Evolutionary conservation across 2,113 vertebrate species (phyloP).

Genomic region (Aix galericulata): DNA sequence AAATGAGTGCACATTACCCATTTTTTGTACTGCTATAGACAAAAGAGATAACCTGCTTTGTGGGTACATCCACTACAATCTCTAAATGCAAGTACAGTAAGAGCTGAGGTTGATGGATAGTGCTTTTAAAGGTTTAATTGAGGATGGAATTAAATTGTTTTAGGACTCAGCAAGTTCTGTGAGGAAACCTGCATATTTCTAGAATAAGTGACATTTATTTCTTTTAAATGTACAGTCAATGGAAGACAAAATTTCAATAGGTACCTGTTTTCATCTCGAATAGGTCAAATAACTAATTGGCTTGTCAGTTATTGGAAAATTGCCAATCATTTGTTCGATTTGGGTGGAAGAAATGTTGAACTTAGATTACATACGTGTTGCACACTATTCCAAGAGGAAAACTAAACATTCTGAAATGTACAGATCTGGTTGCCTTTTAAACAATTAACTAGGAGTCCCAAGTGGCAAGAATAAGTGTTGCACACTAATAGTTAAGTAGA

Average conservation of each 20-base stretch:
- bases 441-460: conserved; percentile 18
- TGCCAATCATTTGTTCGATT: conserved; percentile 48
- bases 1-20: conserved; percentile 1
- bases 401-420: conserved; percentile 34
- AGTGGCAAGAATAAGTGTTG: neutral
- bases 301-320: conserved; percentile 36
- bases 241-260: conserved; percentile 17
- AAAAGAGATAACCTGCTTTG: conserved; percentile 17
- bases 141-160: conserved; percentile 53
- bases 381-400: neutral
- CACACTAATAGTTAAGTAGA: neutral
- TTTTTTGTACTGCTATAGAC: neutral
- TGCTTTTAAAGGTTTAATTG: conserved; percentile 65
- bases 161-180: conserved; percentile 50
- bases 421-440: conserved; percentile 50
- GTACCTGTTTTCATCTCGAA: neutral
- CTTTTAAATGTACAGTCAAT: conserved; percentile 54
- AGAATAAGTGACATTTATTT: conserved; percentile 58
- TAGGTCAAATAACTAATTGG: conserved; percentile 43
- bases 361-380: conserved; percentile 20
- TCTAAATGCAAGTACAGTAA: conserved; percentile 43
- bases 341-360: conserved; percentile 39
- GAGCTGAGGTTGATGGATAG: conserved; percentile 40
- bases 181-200: conserved; percentile 47
- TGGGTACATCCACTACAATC: neutral